These are phyloP conservation scores for Pinna nobilis DNA, from an alignment of 1,140 invertebrate genomes.

Conservation along the genomic window DNA sequence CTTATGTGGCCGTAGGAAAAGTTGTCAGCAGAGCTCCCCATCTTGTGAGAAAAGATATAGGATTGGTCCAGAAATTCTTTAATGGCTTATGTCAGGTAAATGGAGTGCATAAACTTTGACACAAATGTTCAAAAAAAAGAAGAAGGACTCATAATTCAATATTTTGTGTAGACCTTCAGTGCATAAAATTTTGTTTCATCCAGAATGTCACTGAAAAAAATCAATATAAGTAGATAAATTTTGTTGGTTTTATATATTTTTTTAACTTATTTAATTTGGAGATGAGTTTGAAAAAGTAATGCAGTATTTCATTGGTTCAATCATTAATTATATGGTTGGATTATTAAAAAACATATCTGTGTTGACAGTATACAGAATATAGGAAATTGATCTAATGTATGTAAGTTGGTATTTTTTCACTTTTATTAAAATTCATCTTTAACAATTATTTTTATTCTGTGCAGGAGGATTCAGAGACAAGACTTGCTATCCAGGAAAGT, in stretches of 20 bases:
- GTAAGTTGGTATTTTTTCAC: too few relatives aligned
- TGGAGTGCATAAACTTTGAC: not conserved
- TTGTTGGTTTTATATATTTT: too few relatives aligned
- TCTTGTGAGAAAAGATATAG: conserved; percentile 82
- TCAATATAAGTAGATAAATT: too few relatives aligned
- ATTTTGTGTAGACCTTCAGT: not conserved
- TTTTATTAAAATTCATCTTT: not conserved
- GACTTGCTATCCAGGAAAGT: conserved; percentile 82
- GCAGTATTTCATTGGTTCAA: too few relatives aligned
- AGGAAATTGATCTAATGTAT: too few relatives aligned
- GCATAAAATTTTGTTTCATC: too few relatives aligned
- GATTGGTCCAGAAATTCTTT: conserved; percentile 81
- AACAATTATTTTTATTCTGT: conserved; percentile 25
- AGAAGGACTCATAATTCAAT: not conserved
- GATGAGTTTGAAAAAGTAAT: too few relatives aligned
- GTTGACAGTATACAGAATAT: too few relatives aligned
- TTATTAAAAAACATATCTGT: too few relatives aligned
- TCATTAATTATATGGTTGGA: too few relatives aligned
- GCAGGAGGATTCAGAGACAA: conserved; percentile 79
- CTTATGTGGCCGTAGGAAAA: conserved; percentile 85
- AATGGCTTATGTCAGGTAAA: conserved; percentile 78
- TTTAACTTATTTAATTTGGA: too few relatives aligned
- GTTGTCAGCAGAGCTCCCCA: conserved; percentile 82
- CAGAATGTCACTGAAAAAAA: too few relatives aligned
- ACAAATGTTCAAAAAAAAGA: not conserved